Percentiles rank a stretch among this genome's conserved stretches.
Conservation (phyloP, 2,797 vertebrate species). For the Pogoniulus pusillus region DNA sequence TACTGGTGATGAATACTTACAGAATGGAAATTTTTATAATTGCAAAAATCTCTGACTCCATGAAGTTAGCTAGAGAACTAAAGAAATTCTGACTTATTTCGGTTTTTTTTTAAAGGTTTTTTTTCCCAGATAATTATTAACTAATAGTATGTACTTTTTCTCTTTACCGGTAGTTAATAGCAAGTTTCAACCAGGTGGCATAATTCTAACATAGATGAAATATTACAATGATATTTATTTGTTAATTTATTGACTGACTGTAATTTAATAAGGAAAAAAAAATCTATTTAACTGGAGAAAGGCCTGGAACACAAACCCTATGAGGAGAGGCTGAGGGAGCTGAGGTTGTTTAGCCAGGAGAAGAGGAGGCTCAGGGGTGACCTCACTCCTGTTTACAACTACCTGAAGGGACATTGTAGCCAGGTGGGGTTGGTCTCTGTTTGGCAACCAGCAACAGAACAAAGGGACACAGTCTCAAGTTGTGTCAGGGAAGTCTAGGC, state of each 20-base stretch:
- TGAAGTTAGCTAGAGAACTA: neutral
- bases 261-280: neutral
- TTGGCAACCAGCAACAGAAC: too few relatives aligned
- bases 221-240: neutral
- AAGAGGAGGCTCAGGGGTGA: too few relatives aligned
- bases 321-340: too few relatives aligned
- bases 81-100: neutral
- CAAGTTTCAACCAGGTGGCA: neutral
- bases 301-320: too few relatives aligned
- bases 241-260: constrained; percentile 21
- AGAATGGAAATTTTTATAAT: neutral
- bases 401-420: too few relatives aligned
- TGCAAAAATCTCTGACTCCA: neutral
- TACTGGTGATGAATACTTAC: neutral
- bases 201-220: neutral
- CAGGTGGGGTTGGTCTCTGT: too few relatives aligned
- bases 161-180: neutral
- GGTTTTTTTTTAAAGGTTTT: neutral
- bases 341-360: too few relatives aligned
- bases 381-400: too few relatives aligned
- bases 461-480: too few relatives aligned
- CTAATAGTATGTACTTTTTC: neutral
- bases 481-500: too few relatives aligned
- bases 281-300: too few relatives aligned
- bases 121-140: neutral